Evolutionary conservation across 2,888 invertebrate genomes (phyloP).

Genomic region (Stenodera caucasica): DNA sequence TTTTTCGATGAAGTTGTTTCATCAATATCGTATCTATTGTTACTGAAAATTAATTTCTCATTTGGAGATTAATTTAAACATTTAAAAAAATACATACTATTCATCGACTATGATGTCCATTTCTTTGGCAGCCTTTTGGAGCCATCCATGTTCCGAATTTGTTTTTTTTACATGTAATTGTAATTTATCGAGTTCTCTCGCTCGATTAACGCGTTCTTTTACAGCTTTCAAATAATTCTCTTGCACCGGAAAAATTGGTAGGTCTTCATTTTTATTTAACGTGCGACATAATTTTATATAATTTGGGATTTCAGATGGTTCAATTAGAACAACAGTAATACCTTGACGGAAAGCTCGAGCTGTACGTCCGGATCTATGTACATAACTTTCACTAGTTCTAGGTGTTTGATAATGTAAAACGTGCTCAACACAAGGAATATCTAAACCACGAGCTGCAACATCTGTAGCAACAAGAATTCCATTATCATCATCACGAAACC

Average conservation of each 20-base stretch:
- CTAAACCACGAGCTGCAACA: conserved; percentile 96
- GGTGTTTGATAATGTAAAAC: conserved; percentile 97
- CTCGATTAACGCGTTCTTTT: conserved; percentile 73
- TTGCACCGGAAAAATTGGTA: conserved; percentile 81
- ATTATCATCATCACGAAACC: conserved; percentile 70
- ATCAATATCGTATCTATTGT: conserved; percentile 40
- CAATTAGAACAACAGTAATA: conserved; percentile 88
- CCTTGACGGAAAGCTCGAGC: conserved; percentile 89
- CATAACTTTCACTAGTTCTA: conserved; percentile 92
- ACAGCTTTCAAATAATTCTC: conserved; percentile 65
- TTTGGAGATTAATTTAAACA: neutral
- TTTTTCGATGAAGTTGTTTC: conserved; percentile 47
- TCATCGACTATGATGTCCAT: conserved; percentile 92
- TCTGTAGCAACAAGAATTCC: conserved; percentile 90
- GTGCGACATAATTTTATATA: conserved; percentile 83
- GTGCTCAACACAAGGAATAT: conserved; percentile 91
- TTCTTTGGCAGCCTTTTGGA: conserved; percentile 81
- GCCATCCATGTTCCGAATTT: conserved; percentile 78
- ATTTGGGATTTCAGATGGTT: conserved; percentile 78
- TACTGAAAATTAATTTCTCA: conserved; percentile 21
- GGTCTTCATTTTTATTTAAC: conserved; percentile 83
- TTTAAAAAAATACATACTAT: conserved; percentile 45
- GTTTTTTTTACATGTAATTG: conserved; percentile 67
- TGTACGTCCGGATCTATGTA: conserved; percentile 96
- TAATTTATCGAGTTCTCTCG: conserved; percentile 77